Evolutionary conservation across 2,113 vertebrate genomes (phyloP), one percentile per base, ranked within the genome.

Genomic region (Epinephelus moara): DNA sequence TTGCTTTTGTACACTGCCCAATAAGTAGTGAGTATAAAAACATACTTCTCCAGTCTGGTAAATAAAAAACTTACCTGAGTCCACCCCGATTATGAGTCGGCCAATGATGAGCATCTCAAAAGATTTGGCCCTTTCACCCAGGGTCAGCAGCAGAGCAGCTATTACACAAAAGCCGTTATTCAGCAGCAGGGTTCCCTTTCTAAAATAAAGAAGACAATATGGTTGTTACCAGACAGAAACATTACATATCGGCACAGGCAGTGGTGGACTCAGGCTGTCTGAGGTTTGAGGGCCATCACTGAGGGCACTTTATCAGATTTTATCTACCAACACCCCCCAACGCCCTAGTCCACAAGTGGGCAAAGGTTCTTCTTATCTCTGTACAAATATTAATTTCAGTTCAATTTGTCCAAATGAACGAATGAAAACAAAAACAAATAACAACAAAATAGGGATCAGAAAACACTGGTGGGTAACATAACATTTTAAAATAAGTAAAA

Each of bases 91-190:
- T 80, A 98, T 75, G 81, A 98, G 75, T 0, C 98, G 96, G 1
- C 98, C 98, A 81, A 98, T 61, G 2, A 99, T 96, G 81, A 99
- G 95, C 97, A 99, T 98, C 87, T 99, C 98, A 69, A 98, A 97
- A 0, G 96, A 95, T 11, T 93, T 94, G 0, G 96, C 96, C 80
- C 14, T 85, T 63, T 94, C 92, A 3, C 97, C 96, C 37, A 97
- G 90, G 23, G 96, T 93, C 95, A 99, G 96, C 80, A 99, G 78
- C 81, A 98, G 12, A 0, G 96, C 96, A 15, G 97, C 96, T 8
- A 93, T 42, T 60, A 98, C 49, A 0, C 97, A 97, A 89, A 98
- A 97, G 53, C 86, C 68, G 2, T 98, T 99, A 82, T 99, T 99
- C 78, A 96, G 77, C 82, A 99, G 90, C 86, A 99, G 63, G 0